Conservation (phyloP, 2,113 vertebrate genomes). For the Onychostruthus taczanowskii region DNA sequence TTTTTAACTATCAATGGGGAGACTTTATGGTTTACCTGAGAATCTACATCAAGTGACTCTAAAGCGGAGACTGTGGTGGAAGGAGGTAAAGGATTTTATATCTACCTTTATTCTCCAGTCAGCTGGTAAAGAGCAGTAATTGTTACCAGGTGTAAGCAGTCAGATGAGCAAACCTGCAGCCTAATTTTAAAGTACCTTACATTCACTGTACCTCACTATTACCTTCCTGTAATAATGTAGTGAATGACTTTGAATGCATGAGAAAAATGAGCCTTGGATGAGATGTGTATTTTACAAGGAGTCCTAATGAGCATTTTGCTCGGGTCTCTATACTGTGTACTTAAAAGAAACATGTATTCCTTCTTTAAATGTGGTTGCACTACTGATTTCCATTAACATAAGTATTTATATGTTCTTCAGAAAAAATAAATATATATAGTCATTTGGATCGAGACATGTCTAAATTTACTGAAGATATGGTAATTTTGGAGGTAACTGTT, state of each 20-base stretch:
- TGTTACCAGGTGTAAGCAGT: background rate
- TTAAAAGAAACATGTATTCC: background rate
- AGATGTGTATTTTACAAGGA: background rate
- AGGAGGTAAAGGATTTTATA: background rate
- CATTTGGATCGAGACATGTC: background rate
- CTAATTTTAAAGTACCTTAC: background rate
- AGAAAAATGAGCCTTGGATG: background rate
- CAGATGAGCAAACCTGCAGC: background rate
- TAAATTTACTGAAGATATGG: background rate
- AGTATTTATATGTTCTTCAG: background rate
- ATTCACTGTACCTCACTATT: background rate
- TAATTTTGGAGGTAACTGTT: background rate
- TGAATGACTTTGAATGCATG: background rate
- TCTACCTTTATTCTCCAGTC: background rate
- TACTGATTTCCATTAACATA: background rate
- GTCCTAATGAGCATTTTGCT: background rate
- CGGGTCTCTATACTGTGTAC: background rate
- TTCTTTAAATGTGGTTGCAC: background rate
- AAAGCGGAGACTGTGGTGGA: background rate
- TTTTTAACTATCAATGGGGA: background rate
- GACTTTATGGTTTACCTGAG: background rate
- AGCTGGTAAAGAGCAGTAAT: background rate
- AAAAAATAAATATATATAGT: background rate
- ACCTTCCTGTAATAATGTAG: background rate
- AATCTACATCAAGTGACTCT: background rate